Conservation (phyloP, 35 echinoderm and acorn worm species). For the Heliocidaris tuberculata region DNA sequence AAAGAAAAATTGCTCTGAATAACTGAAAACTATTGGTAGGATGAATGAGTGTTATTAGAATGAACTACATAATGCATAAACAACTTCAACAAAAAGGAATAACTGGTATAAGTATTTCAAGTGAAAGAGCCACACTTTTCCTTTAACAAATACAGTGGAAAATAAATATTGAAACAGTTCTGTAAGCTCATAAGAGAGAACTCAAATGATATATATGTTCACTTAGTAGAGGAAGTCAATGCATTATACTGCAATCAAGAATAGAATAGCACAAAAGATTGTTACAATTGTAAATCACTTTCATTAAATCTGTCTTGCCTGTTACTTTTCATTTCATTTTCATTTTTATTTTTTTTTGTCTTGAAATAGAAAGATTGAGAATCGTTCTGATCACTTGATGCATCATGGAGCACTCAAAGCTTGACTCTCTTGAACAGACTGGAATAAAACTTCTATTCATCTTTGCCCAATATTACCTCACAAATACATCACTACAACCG, state of each 20-base stretch:
- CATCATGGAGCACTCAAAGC: not conserved
- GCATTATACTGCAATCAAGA: not conserved
- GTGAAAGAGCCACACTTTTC: not conserved
- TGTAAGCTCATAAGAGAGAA: not conserved
- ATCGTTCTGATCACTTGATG: not conserved
- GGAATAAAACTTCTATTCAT: no score
- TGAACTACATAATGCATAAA: not conserved
- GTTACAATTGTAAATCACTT: not conserved
- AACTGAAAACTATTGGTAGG: not conserved
- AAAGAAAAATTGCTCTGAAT: not conserved
- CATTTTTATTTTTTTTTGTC: not conserved
- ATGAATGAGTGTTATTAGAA: slow-evolving; percentile 13
- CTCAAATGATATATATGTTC: not conserved
- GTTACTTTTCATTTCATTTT: not conserved
- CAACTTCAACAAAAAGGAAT: not conserved
- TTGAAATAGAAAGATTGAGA: not conserved
- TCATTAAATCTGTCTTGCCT: no score
- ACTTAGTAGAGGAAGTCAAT: not conserved
- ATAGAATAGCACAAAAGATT: not conserved
- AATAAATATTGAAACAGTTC: not conserved
- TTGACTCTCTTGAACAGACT: no score
- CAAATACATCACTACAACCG: no score
- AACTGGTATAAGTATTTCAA: not conserved
- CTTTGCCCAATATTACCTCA: no score
- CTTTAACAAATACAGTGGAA: not conserved